Evolutionary conservation across 2,797 vertebrate species (phyloP), one percentile per base, ranked within the genome.

Genomic region (Geotria australis): DNA sequence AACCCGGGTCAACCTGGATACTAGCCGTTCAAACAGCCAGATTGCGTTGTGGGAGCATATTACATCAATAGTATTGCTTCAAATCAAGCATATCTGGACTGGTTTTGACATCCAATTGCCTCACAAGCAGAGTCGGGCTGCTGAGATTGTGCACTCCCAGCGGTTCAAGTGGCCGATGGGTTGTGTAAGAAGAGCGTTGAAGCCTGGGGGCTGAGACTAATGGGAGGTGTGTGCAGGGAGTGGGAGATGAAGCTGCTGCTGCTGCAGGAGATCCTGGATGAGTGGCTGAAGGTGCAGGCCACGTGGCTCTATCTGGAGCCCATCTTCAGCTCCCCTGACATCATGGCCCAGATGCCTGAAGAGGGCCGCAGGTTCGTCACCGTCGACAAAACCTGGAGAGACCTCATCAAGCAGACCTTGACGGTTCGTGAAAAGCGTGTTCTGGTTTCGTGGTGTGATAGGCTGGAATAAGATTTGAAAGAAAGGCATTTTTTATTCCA

Each of bases 321-420:
- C 56, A 73, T 88, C 66, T 89, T 85, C 68, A 80, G 77, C 66
- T 89, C 83, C 55, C 80, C 83, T 2, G 81, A 85, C 65, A 83
- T 85, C 62, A 75, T 76, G 77, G 73, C 73, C 61, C 80, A 88
- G 64, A 81, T 89, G 80, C 82, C 82, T 1, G 76, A 83, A 61
- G 80, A 85, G 67, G 70, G 79, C 47, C 69, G 72, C 2, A 68
- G 66, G 10, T 88, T 86, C 67, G 74, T 58, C 15, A 12, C 72
- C 6, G 82, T 85, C 8, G 77, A 82, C 67, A 80, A 80, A 67
- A 81, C 70, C 8, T 81, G 79, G 80, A 76, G 75, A 63, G 78
- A 79, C 10, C 62, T 70, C 48, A 84, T 85, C 73, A 80, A 76
- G 63, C 66, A 62, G 59, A 73, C 80, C 57, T 62, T 66, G 8